Evolutionary conservation across 2,888 invertebrate genomes (phyloP).

Genomic region (Labia minor): DNA sequence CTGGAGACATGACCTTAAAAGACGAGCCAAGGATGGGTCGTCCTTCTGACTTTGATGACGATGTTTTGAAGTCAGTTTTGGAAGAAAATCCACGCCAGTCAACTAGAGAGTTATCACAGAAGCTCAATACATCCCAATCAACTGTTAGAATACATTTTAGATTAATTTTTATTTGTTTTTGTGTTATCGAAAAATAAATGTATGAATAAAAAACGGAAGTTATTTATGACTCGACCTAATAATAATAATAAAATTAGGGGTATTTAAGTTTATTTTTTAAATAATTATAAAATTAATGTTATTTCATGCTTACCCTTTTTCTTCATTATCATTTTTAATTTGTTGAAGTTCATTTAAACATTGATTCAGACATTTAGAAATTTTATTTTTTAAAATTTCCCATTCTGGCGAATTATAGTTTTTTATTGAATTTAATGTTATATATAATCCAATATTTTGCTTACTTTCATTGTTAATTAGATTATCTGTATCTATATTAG

Average conservation of each 20-base stretch:
- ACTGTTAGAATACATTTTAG: too few species aligned
- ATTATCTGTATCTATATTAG: not conserved
- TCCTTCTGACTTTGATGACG: too few species aligned
- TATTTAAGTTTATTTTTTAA: not conserved
- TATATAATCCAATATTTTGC: not conserved
- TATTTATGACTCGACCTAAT: not conserved
- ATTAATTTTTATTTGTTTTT: too few species aligned
- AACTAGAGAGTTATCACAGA: too few species aligned
- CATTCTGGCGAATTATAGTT: not conserved
- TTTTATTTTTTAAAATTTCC: not conserved
- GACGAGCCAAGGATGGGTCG: too few species aligned
- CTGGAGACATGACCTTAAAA: too few species aligned
- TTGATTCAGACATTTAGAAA: not conserved
- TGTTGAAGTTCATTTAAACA: not conserved
- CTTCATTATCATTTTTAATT: not conserved
- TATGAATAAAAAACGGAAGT: not conserved
- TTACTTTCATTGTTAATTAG: not conserved
- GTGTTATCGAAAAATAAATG: too few species aligned
- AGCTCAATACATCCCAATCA: too few species aligned
- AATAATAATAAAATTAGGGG: not conserved
- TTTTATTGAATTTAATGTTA: not conserved
- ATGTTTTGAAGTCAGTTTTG: too few species aligned
- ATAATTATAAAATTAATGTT: not conserved
- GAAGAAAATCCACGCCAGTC: too few species aligned
- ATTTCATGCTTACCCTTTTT: not conserved